Percentiles rank a stretch among this genome's conserved stretches.
These are phyloP conservation scores for Gandaritis pyraliata DNA, from an alignment of 2,888 invertebrate species.

Conservation along the genomic window DNA sequence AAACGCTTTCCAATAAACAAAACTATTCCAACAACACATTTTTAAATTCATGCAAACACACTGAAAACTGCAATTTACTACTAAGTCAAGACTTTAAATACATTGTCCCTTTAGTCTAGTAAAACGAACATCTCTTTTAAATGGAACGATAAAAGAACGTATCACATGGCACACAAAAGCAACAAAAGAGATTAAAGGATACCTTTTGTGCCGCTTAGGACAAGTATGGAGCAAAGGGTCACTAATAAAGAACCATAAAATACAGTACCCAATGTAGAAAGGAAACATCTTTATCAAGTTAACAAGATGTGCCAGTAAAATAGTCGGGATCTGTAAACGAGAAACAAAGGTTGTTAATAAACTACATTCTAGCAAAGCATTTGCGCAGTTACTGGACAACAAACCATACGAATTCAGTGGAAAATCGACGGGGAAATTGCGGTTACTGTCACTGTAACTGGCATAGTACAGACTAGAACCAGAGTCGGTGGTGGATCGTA, in stretches of 20 bases:
- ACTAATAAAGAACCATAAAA: conserved; percentile 14
- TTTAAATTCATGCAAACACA: too few relatives aligned
- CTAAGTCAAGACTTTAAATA: background rate
- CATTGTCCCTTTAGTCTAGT: background rate
- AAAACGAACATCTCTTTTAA: conserved; percentile 12
- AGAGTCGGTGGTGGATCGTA: background rate
- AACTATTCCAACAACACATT: too few relatives aligned
- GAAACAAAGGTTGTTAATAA: conserved; percentile 2
- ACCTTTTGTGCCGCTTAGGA: conserved; percentile 7
- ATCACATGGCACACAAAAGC: conserved; percentile 19
- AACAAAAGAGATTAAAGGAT: conserved; percentile 23
- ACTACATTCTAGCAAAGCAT: conserved; percentile 5
- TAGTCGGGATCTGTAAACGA: background rate
- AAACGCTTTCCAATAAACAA: too few relatives aligned
- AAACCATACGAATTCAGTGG: conserved; percentile 22
- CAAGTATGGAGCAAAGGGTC: background rate
- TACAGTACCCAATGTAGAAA: background rate
- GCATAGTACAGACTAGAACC: conserved; percentile 5
- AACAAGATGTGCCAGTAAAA: too few relatives aligned
- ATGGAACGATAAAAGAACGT: conserved; percentile 15
- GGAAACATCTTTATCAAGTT: too few relatives aligned
- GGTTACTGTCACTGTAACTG: conserved; percentile 23
- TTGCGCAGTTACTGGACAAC: conserved; percentile 2
- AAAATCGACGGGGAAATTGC: conserved; percentile 39
- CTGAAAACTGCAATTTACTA: too few relatives aligned